Evolutionary conservation across 1,140 invertebrate species (phyloP), one percentile per base, ranked within the genome.

Genomic region (Drosophila sproati): DNA sequence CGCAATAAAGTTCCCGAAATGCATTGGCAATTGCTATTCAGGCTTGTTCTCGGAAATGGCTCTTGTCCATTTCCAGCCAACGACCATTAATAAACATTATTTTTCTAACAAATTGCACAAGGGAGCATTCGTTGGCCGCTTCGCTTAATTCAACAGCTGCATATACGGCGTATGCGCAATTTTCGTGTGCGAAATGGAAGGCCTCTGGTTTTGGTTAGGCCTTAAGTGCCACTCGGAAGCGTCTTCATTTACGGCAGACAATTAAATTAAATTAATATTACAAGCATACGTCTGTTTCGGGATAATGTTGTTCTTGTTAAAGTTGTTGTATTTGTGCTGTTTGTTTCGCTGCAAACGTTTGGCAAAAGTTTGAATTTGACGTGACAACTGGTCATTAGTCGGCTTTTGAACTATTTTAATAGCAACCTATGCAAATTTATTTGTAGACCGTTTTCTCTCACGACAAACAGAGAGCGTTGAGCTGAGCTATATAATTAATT

Each of bases 31-130:
- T 43, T 60, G 34, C 48, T n/a, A 48, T 48, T 35, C 20, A 28
- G 4, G 6, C 32, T 35, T 35, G 8, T 31, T 31, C 1, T 1
- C 45, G 28, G 6, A 5, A 4, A 37, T n/a, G 47, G 31, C 7
- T 28, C 4, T 1, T 41, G 50, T 54, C 29, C 12, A 45, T 34
- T 66, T 34, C n/a, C 29, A 74, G 48, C 69, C 20, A 74, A 56
- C 31, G 34, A 55, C 76, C 78, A 89, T 88, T 89, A 83, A 88
- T 89, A 83, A 80, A 80, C 83, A 83, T 88, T 88, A 88, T 87
- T 83, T 80, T 88, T 75, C 74, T 88, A 89, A 83, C 48, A 83
- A 83, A 83, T 78, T 83, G 77, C 70, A 72, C 69, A 48, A 66
- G 45, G 34, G 61, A 66, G 51, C 45, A 28, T 64, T 50, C 10